Conservation (phyloP, 2,888 invertebrate species). For the Idaea straminata region DNA sequence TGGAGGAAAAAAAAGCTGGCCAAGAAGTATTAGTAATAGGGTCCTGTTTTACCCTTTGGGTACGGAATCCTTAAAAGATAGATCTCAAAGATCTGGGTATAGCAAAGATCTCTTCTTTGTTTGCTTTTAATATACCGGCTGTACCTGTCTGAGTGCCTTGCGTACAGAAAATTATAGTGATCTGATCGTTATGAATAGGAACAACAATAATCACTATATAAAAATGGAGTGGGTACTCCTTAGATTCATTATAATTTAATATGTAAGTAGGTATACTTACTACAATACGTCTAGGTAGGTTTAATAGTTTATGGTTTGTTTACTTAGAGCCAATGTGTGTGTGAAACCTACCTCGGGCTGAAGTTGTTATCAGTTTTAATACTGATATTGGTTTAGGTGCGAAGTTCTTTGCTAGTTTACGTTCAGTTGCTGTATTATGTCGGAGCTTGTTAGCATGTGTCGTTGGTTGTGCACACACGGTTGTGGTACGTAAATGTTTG, state of each 20-base stretch:
- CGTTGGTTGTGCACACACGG: constrained; percentile 23
- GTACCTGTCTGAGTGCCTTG: neutral
- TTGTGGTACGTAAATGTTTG: constrained; percentile 40
- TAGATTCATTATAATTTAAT: constrained; percentile 13
- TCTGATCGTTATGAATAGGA: neutral
- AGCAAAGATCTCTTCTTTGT: neutral
- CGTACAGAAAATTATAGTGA: neutral
- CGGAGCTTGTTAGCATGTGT: constrained; percentile 26
- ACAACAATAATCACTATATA: neutral
- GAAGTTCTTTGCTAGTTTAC: constrained; percentile 36
- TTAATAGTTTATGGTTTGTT: constrained; percentile 35
- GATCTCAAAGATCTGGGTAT: neutral
- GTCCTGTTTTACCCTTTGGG: too few species aligned
- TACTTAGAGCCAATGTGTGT: constrained; percentile 35
- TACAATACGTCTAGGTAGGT: constrained; percentile 9
- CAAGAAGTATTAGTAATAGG: too few species aligned
- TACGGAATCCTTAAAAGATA: too few species aligned
- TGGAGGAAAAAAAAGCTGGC: too few species aligned
- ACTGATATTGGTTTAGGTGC: constrained; percentile 37
- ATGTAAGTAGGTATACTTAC: constrained; percentile 15
- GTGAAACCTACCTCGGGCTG: constrained; percentile 34
- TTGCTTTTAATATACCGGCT: neutral
- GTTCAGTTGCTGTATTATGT: constrained; percentile 27
- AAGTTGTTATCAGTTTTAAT: constrained; percentile 60
- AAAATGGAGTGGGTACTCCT: neutral